A percentile compares a stretch with the other conserved stretches of the same genome.
These are phyloP conservation scores for Selenia dentaria DNA, from an alignment of 2,888 invertebrate species.

Conservation along the genomic window DNA sequence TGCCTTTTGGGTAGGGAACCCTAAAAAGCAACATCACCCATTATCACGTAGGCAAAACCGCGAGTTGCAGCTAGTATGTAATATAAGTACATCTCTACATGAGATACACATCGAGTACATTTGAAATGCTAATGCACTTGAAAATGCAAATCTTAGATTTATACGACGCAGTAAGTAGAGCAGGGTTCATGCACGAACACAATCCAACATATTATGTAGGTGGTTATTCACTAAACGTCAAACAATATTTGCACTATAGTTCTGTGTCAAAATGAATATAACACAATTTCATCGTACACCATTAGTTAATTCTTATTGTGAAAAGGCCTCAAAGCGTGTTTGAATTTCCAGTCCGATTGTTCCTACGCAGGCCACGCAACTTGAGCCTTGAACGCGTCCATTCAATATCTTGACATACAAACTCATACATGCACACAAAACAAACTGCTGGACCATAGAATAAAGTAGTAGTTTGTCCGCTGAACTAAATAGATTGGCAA, in stretches of 20 bases:
- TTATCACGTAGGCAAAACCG: too few relatives aligned
- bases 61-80: too few relatives aligned
- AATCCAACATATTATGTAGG: too few relatives aligned
- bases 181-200: slow-evolving; percentile 34
- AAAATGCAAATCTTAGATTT: background rate
- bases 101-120: too few relatives aligned
- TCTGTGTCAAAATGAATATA: background rate
- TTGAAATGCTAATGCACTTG: background rate
- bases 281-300: too few relatives aligned
- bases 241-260: background rate
- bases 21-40: too few relatives aligned
- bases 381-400: slow-evolving; percentile 51
- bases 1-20: too few relatives aligned
- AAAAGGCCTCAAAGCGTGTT: background rate
- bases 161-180: slow-evolving; percentile 41
- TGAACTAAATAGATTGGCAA: slow-evolving; percentile 2
- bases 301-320: background rate
- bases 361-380: slow-evolving; percentile 43
- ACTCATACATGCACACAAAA: slow-evolving; percentile 24
- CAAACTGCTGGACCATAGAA: background rate
- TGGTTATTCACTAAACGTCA: too few relatives aligned
- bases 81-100: too few relatives aligned
- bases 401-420: slow-evolving; percentile 38
- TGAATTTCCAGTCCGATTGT: slow-evolving; percentile 2
- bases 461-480: background rate